A percentile compares a stretch with the other conserved stretches of the same genome.
phyloP scores from a whole-genome alignment of 2,797 vertebrate species.

The Dermochelys coriacea region DNA sequence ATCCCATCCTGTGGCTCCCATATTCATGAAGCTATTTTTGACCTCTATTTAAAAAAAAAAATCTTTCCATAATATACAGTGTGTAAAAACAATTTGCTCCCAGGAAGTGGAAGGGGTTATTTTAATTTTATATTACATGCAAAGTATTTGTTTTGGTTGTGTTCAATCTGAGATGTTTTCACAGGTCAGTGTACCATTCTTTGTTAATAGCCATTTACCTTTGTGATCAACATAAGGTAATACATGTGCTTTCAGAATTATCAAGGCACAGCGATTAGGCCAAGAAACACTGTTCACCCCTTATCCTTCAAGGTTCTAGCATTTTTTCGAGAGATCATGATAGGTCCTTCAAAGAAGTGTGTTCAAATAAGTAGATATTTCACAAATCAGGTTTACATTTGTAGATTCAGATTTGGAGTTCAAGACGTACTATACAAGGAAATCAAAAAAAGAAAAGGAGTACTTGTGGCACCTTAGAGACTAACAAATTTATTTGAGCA shows the following conservation, averaged over 20 bases:
- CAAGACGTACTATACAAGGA: slow-evolving; percentile 56
- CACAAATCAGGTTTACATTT: slow-evolving; percentile 76
- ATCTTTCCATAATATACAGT: slow-evolving; percentile 8
- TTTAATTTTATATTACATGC: slow-evolving; percentile 60
- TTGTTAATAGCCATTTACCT: slow-evolving; percentile 72
- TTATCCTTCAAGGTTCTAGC: slow-evolving; percentile 77
- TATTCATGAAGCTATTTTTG: slow-evolving; percentile 34
- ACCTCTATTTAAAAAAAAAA: slow-evolving; percentile 13
- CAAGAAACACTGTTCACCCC: slow-evolving; percentile 76
- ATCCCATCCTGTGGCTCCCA: slow-evolving; percentile 27
- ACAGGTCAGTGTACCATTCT: slow-evolving; percentile 59
- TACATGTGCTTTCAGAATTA: slow-evolving; percentile 78
- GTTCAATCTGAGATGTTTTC: slow-evolving; percentile 65
- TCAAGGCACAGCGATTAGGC: slow-evolving; percentile 75
- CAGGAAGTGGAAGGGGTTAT: slow-evolving; percentile 56
- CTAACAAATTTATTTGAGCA: too few species aligned
- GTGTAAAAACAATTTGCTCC: slow-evolving; percentile 43
- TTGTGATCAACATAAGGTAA: slow-evolving; percentile 76
- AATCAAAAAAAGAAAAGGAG: too few species aligned
- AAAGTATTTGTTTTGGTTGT: slow-evolving; percentile 45
- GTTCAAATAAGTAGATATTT: slow-evolving; percentile 78
- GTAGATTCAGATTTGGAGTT: slow-evolving; percentile 69
- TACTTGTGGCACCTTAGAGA: too few species aligned
- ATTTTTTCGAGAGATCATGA: slow-evolving; percentile 75
- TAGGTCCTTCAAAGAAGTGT: slow-evolving; percentile 77